phyloP scores from a whole-genome alignment of 2,888 invertebrate genomes.

The Anagyrus pseudococci region DNA sequence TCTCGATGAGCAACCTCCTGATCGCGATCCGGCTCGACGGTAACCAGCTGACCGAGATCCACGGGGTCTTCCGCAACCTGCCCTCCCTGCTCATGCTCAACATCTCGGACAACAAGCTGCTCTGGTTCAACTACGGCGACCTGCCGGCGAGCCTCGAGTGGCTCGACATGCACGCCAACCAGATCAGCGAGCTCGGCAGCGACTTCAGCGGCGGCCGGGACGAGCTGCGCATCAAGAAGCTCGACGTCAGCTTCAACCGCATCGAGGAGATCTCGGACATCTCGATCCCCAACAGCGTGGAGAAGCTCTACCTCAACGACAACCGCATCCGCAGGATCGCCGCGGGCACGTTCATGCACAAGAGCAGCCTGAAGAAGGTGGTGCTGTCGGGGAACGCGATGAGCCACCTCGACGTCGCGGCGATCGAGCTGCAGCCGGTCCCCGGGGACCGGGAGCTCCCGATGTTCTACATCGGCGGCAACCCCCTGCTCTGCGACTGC shows the following conservation, averaged over 20 bases:
- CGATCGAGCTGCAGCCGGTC: slow-evolving; percentile 73
- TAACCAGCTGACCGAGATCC: slow-evolving; percentile 79
- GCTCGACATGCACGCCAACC: slow-evolving; percentile 83
- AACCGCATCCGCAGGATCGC: slow-evolving; percentile 75
- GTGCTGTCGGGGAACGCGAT: slow-evolving; percentile 79
- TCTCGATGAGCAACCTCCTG: slow-evolving; percentile 75
- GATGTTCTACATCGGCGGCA: slow-evolving; percentile 80
- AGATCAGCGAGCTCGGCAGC: slow-evolving; percentile 77
- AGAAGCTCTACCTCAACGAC: slow-evolving; percentile 76
- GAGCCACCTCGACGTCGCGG: slow-evolving; percentile 74
- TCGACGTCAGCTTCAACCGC: slow-evolving; percentile 78
- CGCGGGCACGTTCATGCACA: slow-evolving; percentile 74
- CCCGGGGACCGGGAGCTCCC: slow-evolving; percentile 74
- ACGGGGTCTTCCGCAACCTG: slow-evolving; percentile 77
- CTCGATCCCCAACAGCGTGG: slow-evolving; percentile 77
- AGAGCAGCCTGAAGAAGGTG: slow-evolving; percentile 76
- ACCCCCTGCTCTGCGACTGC: slow-evolving; percentile 86
- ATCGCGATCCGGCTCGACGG: slow-evolving; percentile 80
- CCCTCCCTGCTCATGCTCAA: slow-evolving; percentile 81
- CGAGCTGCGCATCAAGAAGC: slow-evolving; percentile 72
- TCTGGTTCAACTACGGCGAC: slow-evolving; percentile 83
- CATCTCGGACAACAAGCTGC: slow-evolving; percentile 79
- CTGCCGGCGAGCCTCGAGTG: slow-evolving; percentile 78
- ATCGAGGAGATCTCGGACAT: slow-evolving; percentile 73
- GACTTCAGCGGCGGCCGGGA: slow-evolving; percentile 61